Evolutionary conservation across 1,140 invertebrate genomes (phyloP), one percentile per base, ranked within the genome.

Genomic region (Littorina saxatilis): DNA sequence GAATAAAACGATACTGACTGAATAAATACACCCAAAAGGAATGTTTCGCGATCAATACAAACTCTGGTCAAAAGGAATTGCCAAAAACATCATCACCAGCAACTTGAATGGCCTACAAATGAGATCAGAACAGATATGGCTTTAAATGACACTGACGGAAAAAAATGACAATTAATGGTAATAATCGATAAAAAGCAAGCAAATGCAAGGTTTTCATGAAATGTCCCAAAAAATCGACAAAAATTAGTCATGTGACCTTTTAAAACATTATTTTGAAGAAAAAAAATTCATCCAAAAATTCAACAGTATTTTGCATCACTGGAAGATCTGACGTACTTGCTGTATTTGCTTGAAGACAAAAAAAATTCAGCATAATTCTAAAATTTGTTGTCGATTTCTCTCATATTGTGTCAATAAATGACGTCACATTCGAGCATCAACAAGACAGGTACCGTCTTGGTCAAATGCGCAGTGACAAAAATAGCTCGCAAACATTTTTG

Each of bases 281-380:
- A 79, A 66, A 63, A 70, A 70, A 40, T 78, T 58, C 29, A 68
- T 80, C 68, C 63, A 52, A 68, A 80, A 70, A 78, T 39, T 82
- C 61, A 82, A 79, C 81, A 82, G 81, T 70, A 82, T 77, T 43
- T 82, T 82, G 81, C 81, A 82, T 82, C 77, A 74, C 74, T 82
- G 81, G 81, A 82, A 82, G 81, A 82, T 79, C 81, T 23, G 52
- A 74, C 50, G 68, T 79, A 82, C 77, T 82, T 82, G 81, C 81
- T 79, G 61, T 73, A 50, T n/a, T 39, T 52, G 43, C 39, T 73
- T 50, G 29, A 50, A 75, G 15, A 72, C n/a, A 37, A 76, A 50
- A 63, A 81, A 75, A 81, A 63, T 29, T 75, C 55, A 81, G 73
- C 55, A 81, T 76, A 29, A 52, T 68, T 80, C 68, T 80, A 70